These are phyloP conservation scores for Agapornis canus DNA, from an alignment of 2,797 vertebrate species.

Conservation along the genomic window DNA sequence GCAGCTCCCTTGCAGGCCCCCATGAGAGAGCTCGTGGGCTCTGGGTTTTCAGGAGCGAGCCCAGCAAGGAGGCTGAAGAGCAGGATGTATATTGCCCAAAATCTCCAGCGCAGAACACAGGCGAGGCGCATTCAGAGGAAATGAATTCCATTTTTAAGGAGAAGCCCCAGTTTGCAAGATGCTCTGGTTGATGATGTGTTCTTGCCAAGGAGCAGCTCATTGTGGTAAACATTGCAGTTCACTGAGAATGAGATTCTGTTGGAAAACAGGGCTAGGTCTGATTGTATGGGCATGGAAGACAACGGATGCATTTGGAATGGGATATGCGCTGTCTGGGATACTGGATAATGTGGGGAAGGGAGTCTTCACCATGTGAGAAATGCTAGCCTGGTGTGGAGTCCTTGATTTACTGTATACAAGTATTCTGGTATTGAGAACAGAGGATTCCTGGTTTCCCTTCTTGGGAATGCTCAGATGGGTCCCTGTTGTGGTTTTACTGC, in stretches of 20 bases:
- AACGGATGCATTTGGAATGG: not conserved
- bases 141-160: not conserved
- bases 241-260: not conserved
- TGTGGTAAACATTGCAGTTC: not conserved
- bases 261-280: not conserved
- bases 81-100: not conserved
- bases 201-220: not conserved
- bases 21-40: not conserved
- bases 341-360: not conserved
- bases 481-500: not conserved
- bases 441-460: not conserved
- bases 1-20: not conserved
- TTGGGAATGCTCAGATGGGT: not conserved
- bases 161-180: not conserved
- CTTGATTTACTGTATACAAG: accelerated
- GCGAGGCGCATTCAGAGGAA: not conserved
- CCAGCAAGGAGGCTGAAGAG: not conserved
- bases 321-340: accelerated
- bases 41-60: not conserved
- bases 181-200: not conserved
- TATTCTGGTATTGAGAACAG: accelerated
- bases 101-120: not conserved
- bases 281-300: not conserved
- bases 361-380: not conserved
- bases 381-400: not conserved